These are phyloP conservation scores for Patella ulyssiponensis DNA, from an alignment of 2,888 invertebrate species.

Conservation along the genomic window DNA sequence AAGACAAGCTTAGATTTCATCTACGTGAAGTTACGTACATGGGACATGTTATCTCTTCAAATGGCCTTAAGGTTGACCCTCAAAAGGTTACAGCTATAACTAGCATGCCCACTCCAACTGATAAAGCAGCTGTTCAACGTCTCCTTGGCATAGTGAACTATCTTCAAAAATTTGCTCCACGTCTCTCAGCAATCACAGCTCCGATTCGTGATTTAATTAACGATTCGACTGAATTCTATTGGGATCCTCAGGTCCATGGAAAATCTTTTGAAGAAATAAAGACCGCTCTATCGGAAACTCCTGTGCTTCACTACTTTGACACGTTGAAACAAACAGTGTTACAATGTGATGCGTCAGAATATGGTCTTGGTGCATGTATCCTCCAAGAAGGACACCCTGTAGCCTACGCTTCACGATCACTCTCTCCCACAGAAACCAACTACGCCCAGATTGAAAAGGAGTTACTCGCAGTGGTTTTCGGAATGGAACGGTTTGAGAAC, in stretches of 20 bases:
- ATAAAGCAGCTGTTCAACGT: slow-evolving; percentile 29
- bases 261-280: slow-evolving; percentile 26
- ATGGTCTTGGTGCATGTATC: slow-evolving; percentile 30
- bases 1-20: slow-evolving; percentile 28
- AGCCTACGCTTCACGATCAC: slow-evolving; percentile 15
- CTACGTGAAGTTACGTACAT: slow-evolving; percentile 28
- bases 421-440: slow-evolving; percentile 29
- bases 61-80: slow-evolving; percentile 34
- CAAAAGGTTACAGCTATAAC: slow-evolving; percentile 32
- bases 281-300: slow-evolving; percentile 23
- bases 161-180: slow-evolving; percentile 36
- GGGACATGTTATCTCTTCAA: slow-evolving; percentile 28
- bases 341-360: slow-evolving; percentile 35
- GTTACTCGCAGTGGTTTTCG: slow-evolving; percentile 28
- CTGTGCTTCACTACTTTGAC: slow-evolving; percentile 35
- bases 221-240: slow-evolving; percentile 23
- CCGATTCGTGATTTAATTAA: slow-evolving; percentile 30
- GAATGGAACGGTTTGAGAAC: slow-evolving; percentile 20
- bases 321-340: slow-evolving; percentile 13
- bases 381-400: slow-evolving; percentile 26
- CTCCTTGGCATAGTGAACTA: slow-evolving; percentile 37
- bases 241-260: slow-evolving; percentile 29
- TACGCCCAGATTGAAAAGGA: slow-evolving; percentile 32
- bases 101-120: slow-evolving; percentile 14
- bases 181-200: slow-evolving; percentile 29